phyloP scores from a whole-genome alignment of 2,797 vertebrate genomes.

The Xenentodon cancila region DNA sequence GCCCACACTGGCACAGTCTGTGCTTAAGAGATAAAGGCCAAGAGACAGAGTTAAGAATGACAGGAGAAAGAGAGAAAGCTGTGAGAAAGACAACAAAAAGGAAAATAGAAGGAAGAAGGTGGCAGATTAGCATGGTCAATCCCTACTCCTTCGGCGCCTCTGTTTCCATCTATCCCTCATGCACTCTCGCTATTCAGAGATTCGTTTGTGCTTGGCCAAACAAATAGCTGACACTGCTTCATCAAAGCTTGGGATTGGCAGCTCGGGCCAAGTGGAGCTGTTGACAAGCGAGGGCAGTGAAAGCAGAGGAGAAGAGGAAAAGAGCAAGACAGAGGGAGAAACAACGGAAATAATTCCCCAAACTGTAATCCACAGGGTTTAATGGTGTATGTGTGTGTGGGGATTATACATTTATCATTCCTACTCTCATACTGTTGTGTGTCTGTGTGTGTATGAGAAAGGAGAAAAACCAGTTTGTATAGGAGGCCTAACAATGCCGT shows the following conservation, averaged over 20 bases:
- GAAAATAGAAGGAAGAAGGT: slow-evolving; percentile 69
- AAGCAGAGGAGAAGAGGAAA: slow-evolving; percentile 71
- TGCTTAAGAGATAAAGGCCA: slow-evolving; percentile 75
- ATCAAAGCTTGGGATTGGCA: slow-evolving; percentile 80
- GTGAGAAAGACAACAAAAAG: slow-evolving; percentile 61
- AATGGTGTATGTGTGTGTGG: slow-evolving; percentile 66
- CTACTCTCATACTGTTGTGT: slow-evolving; percentile 54
- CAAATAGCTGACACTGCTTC: slow-evolving; percentile 81
- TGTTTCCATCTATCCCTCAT: slow-evolving; percentile 31
- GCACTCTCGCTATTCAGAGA: slow-evolving; percentile 67
- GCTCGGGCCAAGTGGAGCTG: slow-evolving; percentile 80
- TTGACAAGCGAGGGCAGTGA: slow-evolving; percentile 80
- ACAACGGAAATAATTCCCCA: slow-evolving; percentile 81
- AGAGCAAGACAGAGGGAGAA: slow-evolving; percentile 72
- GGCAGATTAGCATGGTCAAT: slow-evolving; percentile 78
- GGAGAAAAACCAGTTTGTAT: slow-evolving; percentile 73
- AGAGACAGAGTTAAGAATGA: slow-evolving; percentile 64
- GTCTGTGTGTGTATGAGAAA: slow-evolving; percentile 38
- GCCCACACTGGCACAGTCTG: slow-evolving; percentile 75
- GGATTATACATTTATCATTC: slow-evolving; percentile 85
- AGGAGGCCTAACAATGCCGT: slow-evolving; percentile 66
- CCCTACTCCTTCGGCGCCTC: slow-evolving; percentile 59
- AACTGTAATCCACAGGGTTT: slow-evolving; percentile 83
- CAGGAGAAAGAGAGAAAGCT: slow-evolving; percentile 51
- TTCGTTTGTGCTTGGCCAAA: slow-evolving; percentile 75